Conservation (phyloP, 2,888 invertebrate genomes). For the Drosophila nr. perissopoda region DNA sequence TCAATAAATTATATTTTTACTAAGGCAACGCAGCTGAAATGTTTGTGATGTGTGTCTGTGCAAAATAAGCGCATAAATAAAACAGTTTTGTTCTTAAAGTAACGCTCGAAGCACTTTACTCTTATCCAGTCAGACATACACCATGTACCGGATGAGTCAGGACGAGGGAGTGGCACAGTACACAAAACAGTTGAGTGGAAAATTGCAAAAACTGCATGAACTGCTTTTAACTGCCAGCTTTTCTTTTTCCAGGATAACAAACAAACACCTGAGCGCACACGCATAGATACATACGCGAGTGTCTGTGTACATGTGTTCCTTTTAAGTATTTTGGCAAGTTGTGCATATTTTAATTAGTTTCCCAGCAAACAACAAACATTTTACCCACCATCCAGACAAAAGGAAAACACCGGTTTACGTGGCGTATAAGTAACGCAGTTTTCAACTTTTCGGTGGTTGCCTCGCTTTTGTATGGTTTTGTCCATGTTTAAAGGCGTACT, state of each 20-base stretch:
- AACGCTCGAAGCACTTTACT: slow-evolving; percentile 29
- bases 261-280: slow-evolving; percentile 25
- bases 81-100: slow-evolving; percentile 51
- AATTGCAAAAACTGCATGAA: slow-evolving; percentile 72
- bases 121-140: slow-evolving; percentile 11
- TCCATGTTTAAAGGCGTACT: not conserved
- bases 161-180: slow-evolving; percentile 9
- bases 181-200: slow-evolving; percentile 70
- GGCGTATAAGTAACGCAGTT: slow-evolving; percentile 52
- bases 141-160: slow-evolving; percentile 5
- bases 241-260: slow-evolving; percentile 19
- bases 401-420: slow-evolving; percentile 23
- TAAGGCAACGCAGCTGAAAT: slow-evolving; percentile 18
- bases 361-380: slow-evolving; percentile 35
- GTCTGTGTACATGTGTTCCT: slow-evolving; percentile 42
- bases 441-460: not conserved
- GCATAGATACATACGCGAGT: slow-evolving; percentile 1
- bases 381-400: slow-evolving; percentile 10
- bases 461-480: not conserved
- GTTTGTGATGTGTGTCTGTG: slow-evolving; percentile 12
- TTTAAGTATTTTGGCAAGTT: slow-evolving; percentile 72
- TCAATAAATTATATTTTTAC: slow-evolving; percentile 48
- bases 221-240: slow-evolving; percentile 51
- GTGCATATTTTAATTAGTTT: slow-evolving; percentile 80
- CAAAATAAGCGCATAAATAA: slow-evolving; percentile 64